phyloP scores from a whole-genome alignment of 2,888 invertebrate species.

The Cheilosia pagana region DNA sequence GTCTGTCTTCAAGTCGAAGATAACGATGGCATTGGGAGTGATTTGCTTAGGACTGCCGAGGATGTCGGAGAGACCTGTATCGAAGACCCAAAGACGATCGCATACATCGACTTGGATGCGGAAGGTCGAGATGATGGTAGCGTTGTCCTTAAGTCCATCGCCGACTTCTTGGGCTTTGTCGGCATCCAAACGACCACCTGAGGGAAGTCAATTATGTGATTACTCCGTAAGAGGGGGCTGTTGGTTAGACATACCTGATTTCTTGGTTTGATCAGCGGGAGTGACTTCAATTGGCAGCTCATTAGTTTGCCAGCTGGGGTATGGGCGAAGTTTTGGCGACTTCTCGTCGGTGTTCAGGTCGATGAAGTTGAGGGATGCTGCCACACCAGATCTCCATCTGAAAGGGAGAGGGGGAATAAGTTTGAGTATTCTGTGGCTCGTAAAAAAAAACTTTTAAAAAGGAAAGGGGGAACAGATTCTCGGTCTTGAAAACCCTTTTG shows the following conservation, averaged over 20 bases:
- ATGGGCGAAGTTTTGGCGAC: slow-evolving; percentile 89
- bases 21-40: slow-evolving; percentile 86
- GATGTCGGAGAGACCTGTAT: slow-evolving; percentile 91
- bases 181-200: slow-evolving; percentile 80
- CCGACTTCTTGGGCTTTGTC: slow-evolving; percentile 83
- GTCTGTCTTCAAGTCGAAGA: slow-evolving; percentile 90
- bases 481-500: no score
- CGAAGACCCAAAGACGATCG: slow-evolving; percentile 92
- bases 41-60: slow-evolving; percentile 87
- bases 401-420: not conserved
- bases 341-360: slow-evolving; percentile 85
- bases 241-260: slow-evolving; percentile 74
- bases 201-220: slow-evolving; percentile 3
- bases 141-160: slow-evolving; percentile 85
- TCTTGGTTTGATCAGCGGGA: slow-evolving; percentile 77
- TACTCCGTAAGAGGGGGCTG: no score
- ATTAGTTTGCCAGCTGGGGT: slow-evolving; percentile 91
- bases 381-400: slow-evolving; percentile 89
- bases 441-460: no score
- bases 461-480: not conserved
- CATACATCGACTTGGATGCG: slow-evolving; percentile 90
- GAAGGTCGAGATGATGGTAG: slow-evolving; percentile 89
- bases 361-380: slow-evolving; percentile 88
- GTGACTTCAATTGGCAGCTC: slow-evolving; percentile 87
- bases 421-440: no score